Evolutionary conservation across 2,888 invertebrate species (phyloP).

Genomic region (Chelonus formosanus): DNA sequence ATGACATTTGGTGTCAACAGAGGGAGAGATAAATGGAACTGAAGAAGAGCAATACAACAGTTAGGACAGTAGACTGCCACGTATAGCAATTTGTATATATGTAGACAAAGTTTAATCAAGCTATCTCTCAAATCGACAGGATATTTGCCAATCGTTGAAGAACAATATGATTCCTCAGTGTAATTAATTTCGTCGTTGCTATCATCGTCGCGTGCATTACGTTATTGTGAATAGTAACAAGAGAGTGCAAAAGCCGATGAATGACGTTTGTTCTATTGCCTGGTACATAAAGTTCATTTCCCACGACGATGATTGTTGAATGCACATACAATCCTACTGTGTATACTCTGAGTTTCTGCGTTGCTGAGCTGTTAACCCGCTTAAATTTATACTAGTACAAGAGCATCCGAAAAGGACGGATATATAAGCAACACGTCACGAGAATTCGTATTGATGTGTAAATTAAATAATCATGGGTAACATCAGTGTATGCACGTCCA

Average conservation of each 20-base stretch:
- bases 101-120: conserved; percentile 26
- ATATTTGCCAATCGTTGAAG: conserved; percentile 13
- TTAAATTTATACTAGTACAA: conserved; percentile 13
- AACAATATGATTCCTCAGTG: conserved; percentile 29
- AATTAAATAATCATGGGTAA: not conserved
- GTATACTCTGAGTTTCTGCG: conserved; percentile 16
- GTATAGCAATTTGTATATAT: too few relatives aligned
- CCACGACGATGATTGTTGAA: conserved; percentile 1
- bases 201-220: conserved; percentile 27
- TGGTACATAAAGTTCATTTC: conserved; percentile 10
- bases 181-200: conserved; percentile 29
- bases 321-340: not conserved
- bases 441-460: not conserved
- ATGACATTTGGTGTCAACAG: too few relatives aligned
- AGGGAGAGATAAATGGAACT: too few relatives aligned
- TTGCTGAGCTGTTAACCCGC: conserved; percentile 13
- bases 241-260: conserved; percentile 12
- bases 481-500: not conserved
- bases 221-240: conserved; percentile 2
- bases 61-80: not conserved
- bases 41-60: not conserved
- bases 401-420: conserved; percentile 1
- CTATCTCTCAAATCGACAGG: conserved; percentile 8
- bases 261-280: conserved; percentile 21
- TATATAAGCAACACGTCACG: not conserved